These are phyloP conservation scores for Glareola pratincola DNA, from an alignment of 2,113 vertebrate species.

Conservation along the genomic window DNA sequence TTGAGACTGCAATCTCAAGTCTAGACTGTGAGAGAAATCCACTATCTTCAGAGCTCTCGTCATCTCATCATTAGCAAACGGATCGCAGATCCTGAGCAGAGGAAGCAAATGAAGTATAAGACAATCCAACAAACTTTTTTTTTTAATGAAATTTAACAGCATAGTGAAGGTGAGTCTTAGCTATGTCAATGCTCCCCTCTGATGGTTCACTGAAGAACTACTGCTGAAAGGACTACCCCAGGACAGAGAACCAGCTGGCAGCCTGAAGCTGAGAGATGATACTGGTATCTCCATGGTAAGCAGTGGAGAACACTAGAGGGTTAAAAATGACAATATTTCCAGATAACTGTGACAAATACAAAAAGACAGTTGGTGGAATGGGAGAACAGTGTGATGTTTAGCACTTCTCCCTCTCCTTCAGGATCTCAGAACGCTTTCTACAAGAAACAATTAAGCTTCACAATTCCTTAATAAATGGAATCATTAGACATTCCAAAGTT, in stretches of 20 bases:
- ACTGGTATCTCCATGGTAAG: not conserved
- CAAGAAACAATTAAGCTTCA: not conserved
- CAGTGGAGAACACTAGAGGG: not conserved
- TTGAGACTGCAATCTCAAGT: constrained; percentile 72
- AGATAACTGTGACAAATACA: not conserved
- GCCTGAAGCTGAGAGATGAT: not conserved
- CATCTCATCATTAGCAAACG: constrained; percentile 34
- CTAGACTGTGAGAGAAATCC: constrained; percentile 84
- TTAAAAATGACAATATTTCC: not conserved
- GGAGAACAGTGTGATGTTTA: not conserved
- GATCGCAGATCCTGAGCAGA: constrained; percentile 69
- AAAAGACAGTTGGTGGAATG: not conserved
- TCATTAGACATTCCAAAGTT: not conserved
- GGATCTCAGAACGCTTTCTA: not conserved
- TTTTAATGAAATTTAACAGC: not conserved
- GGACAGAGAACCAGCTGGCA: not conserved
- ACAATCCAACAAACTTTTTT: not conserved
- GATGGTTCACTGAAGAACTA: constrained; percentile 56
- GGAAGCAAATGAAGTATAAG: constrained; percentile 1
- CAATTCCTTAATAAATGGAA: not conserved
- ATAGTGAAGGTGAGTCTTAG: not conserved
- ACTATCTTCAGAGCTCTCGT: constrained; percentile 72
- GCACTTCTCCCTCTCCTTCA: not conserved
- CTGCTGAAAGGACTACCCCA: not conserved
- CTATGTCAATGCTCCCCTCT: constrained; percentile 64